These are phyloP conservation scores for Pangasius larnaudii DNA, from an alignment of 2,797 vertebrate genomes.

Conservation along the genomic window DNA sequence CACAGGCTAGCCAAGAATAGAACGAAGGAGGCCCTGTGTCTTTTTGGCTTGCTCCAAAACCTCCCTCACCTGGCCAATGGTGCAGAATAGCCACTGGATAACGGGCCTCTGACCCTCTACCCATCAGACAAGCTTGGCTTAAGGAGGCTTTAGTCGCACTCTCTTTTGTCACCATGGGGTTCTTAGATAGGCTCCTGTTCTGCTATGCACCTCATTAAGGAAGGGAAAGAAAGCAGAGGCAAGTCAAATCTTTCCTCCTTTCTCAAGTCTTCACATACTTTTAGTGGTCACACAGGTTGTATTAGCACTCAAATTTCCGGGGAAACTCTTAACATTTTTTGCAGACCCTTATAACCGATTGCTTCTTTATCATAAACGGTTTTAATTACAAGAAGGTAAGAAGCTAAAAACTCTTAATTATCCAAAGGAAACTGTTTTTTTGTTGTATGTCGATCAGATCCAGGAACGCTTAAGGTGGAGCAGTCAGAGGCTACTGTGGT, in stretches of 20 bases:
- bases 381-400: neutral
- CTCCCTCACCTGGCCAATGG: slow-evolving; percentile 35
- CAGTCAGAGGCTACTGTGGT: neutral
- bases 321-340: neutral
- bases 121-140: slow-evolving; percentile 67
- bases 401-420: neutral
- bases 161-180: slow-evolving; percentile 66
- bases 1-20: slow-evolving; percentile 62
- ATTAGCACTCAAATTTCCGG: neutral
- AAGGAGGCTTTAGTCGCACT: slow-evolving; percentile 65
- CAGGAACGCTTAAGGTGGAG: neutral
- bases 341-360: neutral
- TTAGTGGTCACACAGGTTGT: neutral
- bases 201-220: slow-evolving; percentile 57
- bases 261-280: neutral
- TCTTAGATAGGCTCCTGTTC: slow-evolving; percentile 45
- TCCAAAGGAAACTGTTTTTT: neutral
- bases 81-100: slow-evolving; percentile 32
- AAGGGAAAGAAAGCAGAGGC: slow-evolving; percentile 22
- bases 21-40: slow-evolving; percentile 35
- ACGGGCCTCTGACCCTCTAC: slow-evolving; percentile 27
- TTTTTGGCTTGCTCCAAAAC: slow-evolving; percentile 6
- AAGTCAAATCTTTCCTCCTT: neutral
- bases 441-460: neutral
- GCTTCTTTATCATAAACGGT: too few relatives aligned